Evolutionary conservation across 2,888 invertebrate genomes (phyloP).

Genomic region (Peribatodes rhomboidaria): DNA sequence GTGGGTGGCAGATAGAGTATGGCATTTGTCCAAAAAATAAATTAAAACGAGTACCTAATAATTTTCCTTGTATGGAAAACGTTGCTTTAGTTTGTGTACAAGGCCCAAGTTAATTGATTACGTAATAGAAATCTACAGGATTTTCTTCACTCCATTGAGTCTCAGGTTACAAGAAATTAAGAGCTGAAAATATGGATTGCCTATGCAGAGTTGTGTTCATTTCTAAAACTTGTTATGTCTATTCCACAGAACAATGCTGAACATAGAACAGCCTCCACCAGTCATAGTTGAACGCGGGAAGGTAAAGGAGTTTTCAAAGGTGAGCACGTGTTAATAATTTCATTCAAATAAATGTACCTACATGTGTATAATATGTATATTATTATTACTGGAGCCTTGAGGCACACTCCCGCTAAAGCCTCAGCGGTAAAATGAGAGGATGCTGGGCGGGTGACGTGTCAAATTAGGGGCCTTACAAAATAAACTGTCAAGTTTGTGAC

Average conservation of each 20-base stretch:
- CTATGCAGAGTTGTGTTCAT: not conserved
- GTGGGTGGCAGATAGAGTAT: slow-evolving; percentile 37
- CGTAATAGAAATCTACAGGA: too few relatives aligned
- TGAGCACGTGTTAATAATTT: slow-evolving; percentile 45
- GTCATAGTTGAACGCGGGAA: slow-evolving; percentile 68
- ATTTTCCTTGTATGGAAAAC: slow-evolving; percentile 19
- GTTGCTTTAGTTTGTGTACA: slow-evolving; percentile 6
- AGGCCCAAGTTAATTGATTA: too few relatives aligned
- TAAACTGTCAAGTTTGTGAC: too few relatives aligned
- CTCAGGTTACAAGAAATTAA: not conserved
- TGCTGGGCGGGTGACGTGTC: too few relatives aligned
- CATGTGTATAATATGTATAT: too few relatives aligned
- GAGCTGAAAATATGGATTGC: not conserved
- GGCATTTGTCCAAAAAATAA: slow-evolving; percentile 43
- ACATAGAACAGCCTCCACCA: slow-evolving; percentile 79
- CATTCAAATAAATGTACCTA: not conserved
- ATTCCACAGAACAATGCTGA: slow-evolving; percentile 77
- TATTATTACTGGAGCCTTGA: too few relatives aligned
- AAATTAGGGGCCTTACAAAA: too few relatives aligned
- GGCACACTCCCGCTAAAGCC: too few relatives aligned
- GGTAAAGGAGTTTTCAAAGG: slow-evolving; percentile 74
- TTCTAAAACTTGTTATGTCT: slow-evolving; percentile 27
- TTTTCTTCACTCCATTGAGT: too few relatives aligned
- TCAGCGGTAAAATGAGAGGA: too few relatives aligned
- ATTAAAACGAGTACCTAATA: slow-evolving; percentile 36